Base-by-base conservation (phyloP, 2,113 vertebrate genomes). In the Nothoprocta perdicaria region DNA sequence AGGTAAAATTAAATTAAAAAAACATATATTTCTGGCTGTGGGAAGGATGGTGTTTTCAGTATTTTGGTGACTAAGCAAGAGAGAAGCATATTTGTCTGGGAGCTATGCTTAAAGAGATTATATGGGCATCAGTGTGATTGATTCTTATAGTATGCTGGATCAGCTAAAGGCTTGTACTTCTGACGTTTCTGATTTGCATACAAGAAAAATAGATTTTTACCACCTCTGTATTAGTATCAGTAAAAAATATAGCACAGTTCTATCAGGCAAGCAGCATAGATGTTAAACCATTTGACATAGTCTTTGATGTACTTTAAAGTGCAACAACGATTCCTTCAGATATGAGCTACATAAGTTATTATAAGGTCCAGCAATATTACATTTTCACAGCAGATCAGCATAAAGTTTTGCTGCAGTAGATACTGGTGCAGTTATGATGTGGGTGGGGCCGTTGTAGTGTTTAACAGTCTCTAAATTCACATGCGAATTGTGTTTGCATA, bases 151-250 rank as follows among this genome's bases (percentile, higher is more conserved):
- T 17, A 63, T 79, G 38, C 88, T 90, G 53, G 31, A 73, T 87
- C 79, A 90, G 89, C 72, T 82, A 78, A 83, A 80, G 29, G 31
- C 9, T 77, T 22, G 10, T 73, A 60, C 41, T 62, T 95, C 41
- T 89, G 78, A 76, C 57, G 73, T 78, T 90, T 90, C 57, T 84
- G 77, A 84, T 94, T 77, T 86, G 38, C 89, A 19, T 43, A 65
- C 15, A 68, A 90, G 50, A 29, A 90, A 79, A 92, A 94, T 69
- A 23, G 65, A 95, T 92, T 91, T 90, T 75, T 69, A 12, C 63
- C 9, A 58, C 11, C 53, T 18, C 53, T 80, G 14, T 61, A 35
- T 84, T 90, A 90, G 43, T 33, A 87, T 90, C 89, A 88, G 6
- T 75, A 23, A 92, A 86, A 86, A 91, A 84, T 58, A 78, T 60